These are phyloP conservation scores for Pseudoatta argentina DNA, from an alignment of 1,140 invertebrate genomes.

Conservation along the genomic window DNA sequence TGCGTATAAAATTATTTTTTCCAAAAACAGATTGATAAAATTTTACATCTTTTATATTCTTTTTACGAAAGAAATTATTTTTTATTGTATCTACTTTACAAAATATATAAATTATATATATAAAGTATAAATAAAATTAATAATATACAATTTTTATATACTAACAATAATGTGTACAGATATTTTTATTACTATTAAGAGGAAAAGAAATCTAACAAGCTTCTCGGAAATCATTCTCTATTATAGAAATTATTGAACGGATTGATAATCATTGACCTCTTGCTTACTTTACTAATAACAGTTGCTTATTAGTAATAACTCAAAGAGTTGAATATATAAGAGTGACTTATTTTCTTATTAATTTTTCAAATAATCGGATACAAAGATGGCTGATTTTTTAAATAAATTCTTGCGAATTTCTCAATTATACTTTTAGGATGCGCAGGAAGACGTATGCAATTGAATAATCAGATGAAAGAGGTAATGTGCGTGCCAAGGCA, in stretches of 20 bases:
- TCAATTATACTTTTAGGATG: conserved; percentile 47
- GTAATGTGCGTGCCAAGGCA: conserved; percentile 57
- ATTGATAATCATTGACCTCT: conserved; percentile 16
- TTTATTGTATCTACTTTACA: too few species aligned
- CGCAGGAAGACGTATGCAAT: not conserved
- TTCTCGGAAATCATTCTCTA: not conserved
- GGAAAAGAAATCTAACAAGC: not conserved
- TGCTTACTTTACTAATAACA: not conserved
- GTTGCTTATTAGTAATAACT: not conserved
- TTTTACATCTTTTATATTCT: too few species aligned
- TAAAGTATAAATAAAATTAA: too few species aligned
- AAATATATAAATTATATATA: too few species aligned
- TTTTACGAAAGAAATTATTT: too few species aligned
- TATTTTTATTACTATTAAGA: not conserved
- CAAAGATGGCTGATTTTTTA: not conserved
- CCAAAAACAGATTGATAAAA: too few species aligned
- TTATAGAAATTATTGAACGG: not conserved
- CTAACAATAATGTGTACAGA: too few species aligned
- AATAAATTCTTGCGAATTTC: not conserved
- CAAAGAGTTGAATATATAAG: not conserved
- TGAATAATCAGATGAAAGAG: conserved; percentile 23
- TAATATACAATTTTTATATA: too few species aligned
- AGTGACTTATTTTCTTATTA: not conserved
- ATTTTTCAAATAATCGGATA: not conserved
- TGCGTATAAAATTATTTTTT: not conserved